These are phyloP conservation scores for Cydia strobilella DNA, from an alignment of 1,140 invertebrate genomes.

Conservation along the genomic window DNA sequence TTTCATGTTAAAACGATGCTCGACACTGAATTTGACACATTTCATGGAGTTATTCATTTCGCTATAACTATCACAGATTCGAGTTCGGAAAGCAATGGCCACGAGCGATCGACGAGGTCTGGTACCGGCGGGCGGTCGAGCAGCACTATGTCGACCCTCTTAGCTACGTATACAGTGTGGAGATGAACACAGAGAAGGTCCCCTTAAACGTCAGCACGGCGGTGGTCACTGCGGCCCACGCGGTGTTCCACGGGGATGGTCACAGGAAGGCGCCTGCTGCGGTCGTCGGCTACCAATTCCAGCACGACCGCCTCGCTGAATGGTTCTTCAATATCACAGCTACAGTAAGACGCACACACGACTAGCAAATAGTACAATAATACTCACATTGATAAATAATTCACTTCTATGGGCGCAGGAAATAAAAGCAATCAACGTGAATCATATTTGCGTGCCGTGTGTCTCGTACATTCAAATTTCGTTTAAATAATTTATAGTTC, in stretches of 20 bases:
- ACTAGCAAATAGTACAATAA: no score
- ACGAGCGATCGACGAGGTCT: constrained; percentile 93
- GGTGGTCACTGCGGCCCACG: constrained; percentile 92
- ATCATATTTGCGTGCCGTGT: no score
- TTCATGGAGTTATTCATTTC: constrained; percentile 16
- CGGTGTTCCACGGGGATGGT: constrained; percentile 87
- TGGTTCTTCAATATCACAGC: constrained; percentile 91
- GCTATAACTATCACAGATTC: constrained; percentile 56
- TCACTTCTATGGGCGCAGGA: no score
- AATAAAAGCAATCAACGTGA: no score
- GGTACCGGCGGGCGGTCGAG: constrained; percentile 96
- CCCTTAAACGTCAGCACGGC: constrained; percentile 70
- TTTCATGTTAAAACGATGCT: no score
- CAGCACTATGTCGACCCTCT: constrained; percentile 89
- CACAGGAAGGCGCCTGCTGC: constrained; percentile 89
- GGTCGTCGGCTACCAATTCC: constrained; percentile 95
- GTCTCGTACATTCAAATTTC: no score
- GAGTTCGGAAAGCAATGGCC: constrained; percentile 84
- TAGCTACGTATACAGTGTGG: constrained; percentile 88
- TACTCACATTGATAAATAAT: no score
- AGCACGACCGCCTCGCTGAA: constrained; percentile 86
- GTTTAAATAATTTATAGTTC: neutral
- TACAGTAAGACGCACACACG: constrained; percentile 69
- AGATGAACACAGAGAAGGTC: constrained; percentile 64
- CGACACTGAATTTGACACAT: neutral